Evolutionary conservation across 2,113 vertebrate species (phyloP).

Genomic region (Alaudala cheleensis): DNA sequence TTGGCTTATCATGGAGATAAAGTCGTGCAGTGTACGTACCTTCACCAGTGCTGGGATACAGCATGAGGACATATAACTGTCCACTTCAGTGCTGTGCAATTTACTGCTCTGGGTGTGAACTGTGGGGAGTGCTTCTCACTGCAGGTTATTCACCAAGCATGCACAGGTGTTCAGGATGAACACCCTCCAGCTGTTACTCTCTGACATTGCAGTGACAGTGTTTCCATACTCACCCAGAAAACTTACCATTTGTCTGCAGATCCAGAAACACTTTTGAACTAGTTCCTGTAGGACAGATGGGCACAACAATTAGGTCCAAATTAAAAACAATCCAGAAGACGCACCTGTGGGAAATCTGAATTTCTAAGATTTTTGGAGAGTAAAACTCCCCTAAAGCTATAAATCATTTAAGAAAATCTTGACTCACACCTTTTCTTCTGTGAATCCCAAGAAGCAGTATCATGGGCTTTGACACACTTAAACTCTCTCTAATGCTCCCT

Average conservation of each 20-base stretch:
- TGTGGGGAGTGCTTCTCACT: not conserved
- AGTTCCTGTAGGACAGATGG: not conserved
- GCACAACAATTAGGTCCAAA: not conserved
- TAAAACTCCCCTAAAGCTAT: not conserved
- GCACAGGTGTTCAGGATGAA: not conserved
- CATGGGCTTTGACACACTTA: not conserved
- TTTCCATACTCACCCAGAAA: not conserved
- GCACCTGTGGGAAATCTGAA: not conserved
- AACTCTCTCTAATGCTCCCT: not conserved
- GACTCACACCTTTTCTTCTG: not conserved
- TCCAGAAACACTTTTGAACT: not conserved
- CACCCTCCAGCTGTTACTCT: not conserved
- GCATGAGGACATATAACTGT: not conserved
- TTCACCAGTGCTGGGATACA: not conserved
- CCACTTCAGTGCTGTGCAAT: not conserved
- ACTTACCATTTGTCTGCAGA: not conserved
- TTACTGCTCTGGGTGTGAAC: not conserved
- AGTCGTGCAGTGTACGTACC: fast-evolving
- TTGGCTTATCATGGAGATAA: not conserved
- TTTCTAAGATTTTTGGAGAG: not conserved
- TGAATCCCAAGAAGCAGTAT: not conserved
- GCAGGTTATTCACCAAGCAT: not conserved
- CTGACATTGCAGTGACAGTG: not conserved
- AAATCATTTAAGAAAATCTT: not conserved
- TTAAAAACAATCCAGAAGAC: not conserved